A percentile compares a stretch with the other conserved stretches of the same genome.
Evolutionary conservation across 2,113 vertebrate genomes (phyloP).

Genomic region (Oenanthe melanoleuca): DNA sequence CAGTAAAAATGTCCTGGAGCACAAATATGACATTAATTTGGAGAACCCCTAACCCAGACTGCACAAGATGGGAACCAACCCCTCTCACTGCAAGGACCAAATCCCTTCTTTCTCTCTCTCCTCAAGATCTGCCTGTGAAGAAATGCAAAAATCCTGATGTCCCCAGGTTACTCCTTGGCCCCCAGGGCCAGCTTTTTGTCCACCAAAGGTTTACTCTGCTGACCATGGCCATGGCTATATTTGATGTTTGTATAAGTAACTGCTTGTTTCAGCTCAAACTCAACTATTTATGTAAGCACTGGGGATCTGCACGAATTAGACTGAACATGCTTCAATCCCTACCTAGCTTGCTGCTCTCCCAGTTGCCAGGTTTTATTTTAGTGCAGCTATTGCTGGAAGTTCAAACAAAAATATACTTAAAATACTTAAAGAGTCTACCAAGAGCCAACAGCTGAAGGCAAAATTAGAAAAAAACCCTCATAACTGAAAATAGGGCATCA

Average conservation of each 20-base stretch:
- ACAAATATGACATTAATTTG: neutral
- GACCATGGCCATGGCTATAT: neutral
- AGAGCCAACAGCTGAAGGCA: constrained; percentile 45
- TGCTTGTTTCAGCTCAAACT: constrained; percentile 28
- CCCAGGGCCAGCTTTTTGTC: neutral
- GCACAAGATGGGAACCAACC: neutral
- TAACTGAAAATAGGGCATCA: neutral
- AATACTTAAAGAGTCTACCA: constrained; percentile 27
- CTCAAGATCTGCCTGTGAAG: neutral
- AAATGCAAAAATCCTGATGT: neutral
- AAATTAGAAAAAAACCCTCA: constrained; percentile 18
- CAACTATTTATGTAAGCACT: neutral
- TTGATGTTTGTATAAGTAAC: neutral
- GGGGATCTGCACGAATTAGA: neutral
- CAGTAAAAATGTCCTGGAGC: neutral
- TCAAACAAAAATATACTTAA: constrained; percentile 43
- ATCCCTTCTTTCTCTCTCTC: neutral
- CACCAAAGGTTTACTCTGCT: neutral
- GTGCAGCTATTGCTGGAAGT: constrained; percentile 21
- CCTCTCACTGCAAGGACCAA: neutral
- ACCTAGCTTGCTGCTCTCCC: neutral
- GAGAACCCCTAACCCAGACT: neutral
- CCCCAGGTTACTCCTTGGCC: neutral
- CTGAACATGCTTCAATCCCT: neutral
- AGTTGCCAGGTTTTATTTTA: constrained; percentile 46